phyloP scores from a whole-genome alignment of 2,888 invertebrate species.

The Amblyteles armatorius region DNA sequence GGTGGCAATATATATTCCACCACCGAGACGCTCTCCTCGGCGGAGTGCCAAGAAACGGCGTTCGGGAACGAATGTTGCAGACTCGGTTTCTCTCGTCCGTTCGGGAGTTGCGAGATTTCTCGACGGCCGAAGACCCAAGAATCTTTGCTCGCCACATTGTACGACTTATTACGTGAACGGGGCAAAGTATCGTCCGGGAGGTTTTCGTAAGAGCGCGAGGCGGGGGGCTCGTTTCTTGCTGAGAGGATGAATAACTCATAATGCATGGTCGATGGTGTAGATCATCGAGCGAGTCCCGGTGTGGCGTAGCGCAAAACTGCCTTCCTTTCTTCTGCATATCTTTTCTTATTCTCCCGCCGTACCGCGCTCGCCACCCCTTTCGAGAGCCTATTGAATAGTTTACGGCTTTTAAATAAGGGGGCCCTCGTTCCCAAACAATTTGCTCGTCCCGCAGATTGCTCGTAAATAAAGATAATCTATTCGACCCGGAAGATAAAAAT shows the following conservation, averaged over 20 bases:
- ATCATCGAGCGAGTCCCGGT: slow-evolving; percentile 57
- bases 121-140: slow-evolving; percentile 7
- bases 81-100: slow-evolving; percentile 25
- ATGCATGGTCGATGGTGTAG: slow-evolving; percentile 53
- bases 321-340: slow-evolving; percentile 51
- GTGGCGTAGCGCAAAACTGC: slow-evolving; percentile 41
- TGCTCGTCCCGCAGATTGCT: slow-evolving; percentile 83
- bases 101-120: slow-evolving; percentile 18
- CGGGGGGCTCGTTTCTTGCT: neutral
- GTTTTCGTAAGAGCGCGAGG: slow-evolving; percentile 36
- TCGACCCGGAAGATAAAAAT: slow-evolving; percentile 84
- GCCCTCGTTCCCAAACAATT: slow-evolving; percentile 83
- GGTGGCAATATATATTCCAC: slow-evolving; percentile 35
- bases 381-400: slow-evolving; percentile 80
- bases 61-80: slow-evolving; percentile 16
- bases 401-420: slow-evolving; percentile 84
- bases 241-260: slow-evolving; percentile 41
- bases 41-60: slow-evolving; percentile 4
- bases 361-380: slow-evolving; percentile 59
- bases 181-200: neutral
- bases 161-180: slow-evolving; percentile 42
- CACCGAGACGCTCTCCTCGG: neutral
- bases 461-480: slow-evolving; percentile 85
- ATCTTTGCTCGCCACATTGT: slow-evolving; percentile 19
- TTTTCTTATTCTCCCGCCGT: slow-evolving; percentile 41